Evolutionary conservation across 1,140 invertebrate species (phyloP), one percentile per base, ranked within the genome.

Genomic region (Lordiphosa collinella): DNA sequence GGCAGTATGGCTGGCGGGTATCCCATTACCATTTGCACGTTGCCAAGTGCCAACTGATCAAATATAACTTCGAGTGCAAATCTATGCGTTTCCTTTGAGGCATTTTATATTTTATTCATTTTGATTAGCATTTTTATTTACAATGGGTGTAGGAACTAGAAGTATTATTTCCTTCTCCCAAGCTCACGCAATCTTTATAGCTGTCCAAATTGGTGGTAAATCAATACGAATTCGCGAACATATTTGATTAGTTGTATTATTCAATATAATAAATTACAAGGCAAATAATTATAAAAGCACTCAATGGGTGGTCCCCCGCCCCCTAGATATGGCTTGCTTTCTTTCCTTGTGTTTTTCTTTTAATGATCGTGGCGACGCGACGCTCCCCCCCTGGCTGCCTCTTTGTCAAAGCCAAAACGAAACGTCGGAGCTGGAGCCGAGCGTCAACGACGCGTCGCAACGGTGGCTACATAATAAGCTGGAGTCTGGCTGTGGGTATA

Each of bases 251-350:
- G 7, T 29, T 29, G 25, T 60, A 29, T 48, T 49, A 71, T 63
- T 60, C 54, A 67, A 73, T 58, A 82, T 69, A 75, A 75, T 82
- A 82, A 82, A 80, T 82, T 56, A 66, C 50, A 49, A 35, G 29
- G 31, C 44, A 58, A 79, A 79, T 75, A 62, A 70, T 82, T 70
- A 69, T 75, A 66, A 65, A 49, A 16, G 52, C 70, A 75, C 72
- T 82, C 53, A 32, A 72, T 66, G 25, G 6, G 7, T 6, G 18
- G 4, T 5, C 18, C 18, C 18, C 4, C 18, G 5, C 25, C 25
- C 7, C 31, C 43, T 18, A 58, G 60, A 58, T 63, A 63, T 63
- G 57, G 36, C 4, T 16, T 36, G 16, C 9, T 11, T 34, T n/a
- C 29, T 10, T n/a, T 50, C 14, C 4, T 34, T 13, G 36, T 8